phyloP scores from a whole-genome alignment of 2,888 invertebrate genomes.

The Drosophila tanythrix region DNA sequence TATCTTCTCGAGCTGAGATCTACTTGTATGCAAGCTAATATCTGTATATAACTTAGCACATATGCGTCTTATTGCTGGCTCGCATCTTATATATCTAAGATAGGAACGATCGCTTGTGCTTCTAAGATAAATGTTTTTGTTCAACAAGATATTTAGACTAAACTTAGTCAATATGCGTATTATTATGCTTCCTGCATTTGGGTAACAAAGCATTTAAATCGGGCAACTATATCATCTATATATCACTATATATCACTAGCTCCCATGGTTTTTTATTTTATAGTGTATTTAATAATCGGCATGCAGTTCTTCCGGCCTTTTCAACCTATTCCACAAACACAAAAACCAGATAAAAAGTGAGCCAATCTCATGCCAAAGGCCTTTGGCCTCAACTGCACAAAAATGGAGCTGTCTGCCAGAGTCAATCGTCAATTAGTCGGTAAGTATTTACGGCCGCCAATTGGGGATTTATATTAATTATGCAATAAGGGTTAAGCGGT shows the following conservation, averaged over 20 bases:
- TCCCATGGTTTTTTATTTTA: background rate
- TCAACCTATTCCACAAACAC: conserved; percentile 4
- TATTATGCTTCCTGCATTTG: background rate
- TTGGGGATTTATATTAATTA: conserved; percentile 55
- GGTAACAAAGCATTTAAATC: background rate
- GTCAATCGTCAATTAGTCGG: conserved; percentile 1
- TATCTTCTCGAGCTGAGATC: too few species aligned
- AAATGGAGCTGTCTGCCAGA: conserved; percentile 3
- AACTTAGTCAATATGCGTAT: background rate
- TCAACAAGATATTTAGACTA: background rate
- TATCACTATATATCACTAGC: too few species aligned
- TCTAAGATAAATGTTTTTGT: background rate
- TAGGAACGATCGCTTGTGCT: background rate
- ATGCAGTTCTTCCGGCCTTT: background rate
- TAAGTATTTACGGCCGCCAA: conserved; percentile 2
- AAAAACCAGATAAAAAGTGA: conserved; percentile 10
- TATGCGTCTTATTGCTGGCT: too few species aligned
- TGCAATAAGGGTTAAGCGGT: conserved; percentile 57
- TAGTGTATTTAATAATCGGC: background rate
- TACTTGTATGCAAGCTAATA: too few species aligned
- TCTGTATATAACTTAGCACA: too few species aligned
- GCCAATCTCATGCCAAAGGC: conserved; percentile 24
- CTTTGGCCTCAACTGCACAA: conserved; percentile 9
- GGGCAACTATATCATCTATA: background rate
- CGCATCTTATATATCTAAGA: too few species aligned